Base-by-base conservation (phyloP, 2,797 vertebrate species). In the Huso huso region DNA sequence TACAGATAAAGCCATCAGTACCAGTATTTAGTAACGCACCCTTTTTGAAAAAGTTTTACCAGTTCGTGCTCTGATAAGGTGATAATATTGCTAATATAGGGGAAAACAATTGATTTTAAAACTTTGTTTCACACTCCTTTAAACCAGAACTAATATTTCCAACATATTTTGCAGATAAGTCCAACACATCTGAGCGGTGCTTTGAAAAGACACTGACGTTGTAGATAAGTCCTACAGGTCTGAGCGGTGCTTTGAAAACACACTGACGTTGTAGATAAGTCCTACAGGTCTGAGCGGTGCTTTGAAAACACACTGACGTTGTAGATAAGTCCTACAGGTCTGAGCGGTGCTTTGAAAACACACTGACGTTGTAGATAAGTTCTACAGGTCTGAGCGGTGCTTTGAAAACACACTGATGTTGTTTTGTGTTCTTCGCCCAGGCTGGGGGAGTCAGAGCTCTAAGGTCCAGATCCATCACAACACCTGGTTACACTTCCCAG, bases 391-490 rank as follows among this genome's bases (percentile, higher is more conserved):
- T 49, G 23, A 63, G n/a, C 6, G 15, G 55, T 58, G 15, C 55
- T 13, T n/a, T n/a, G 12, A 53, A 53, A 53, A 12, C 52, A 53
- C 51, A 9, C 52, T 12, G 11, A 7, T 3, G 11, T 63, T 73
- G 58, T 48, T 8, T 48, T 66, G 11, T 67, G 52, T 69, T 8
- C 71, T 66, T 69, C 5, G 70, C 63, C 53, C 77, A 99, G 97
- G 96, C 8, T 99, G 97, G 96, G 97, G 96, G 61, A 99, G 93
- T 74, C 97, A 99, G 77, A 99, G 96, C 78, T 99, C 97, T 0
- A 99, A 99, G 79, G 97, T 99, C 6, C 97, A 99, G 83, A 99
- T 99, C 74, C 97, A 99, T 74, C 97, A 99, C 71, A 99, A 99
- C 72, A 99, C 97, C 0, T 99, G 97, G 97, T 90, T 99, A 51